Base-by-base conservation (phyloP, 2,888 invertebrate genomes). In the Myathropa florea region DNA sequence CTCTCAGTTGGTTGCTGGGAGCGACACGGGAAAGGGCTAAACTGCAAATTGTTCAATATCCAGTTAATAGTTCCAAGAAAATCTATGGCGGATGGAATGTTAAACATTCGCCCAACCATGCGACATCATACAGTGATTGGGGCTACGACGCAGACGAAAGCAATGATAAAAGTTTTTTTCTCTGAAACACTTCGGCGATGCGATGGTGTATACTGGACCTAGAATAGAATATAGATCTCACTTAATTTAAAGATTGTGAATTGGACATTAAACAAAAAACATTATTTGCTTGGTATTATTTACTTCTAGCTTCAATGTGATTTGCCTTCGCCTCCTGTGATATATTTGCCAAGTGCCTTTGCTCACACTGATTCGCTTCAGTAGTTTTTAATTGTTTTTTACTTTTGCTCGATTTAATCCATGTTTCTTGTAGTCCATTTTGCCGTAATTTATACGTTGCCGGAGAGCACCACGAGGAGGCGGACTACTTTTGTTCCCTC, bases 1-100 rank as follows among this genome's bases (percentile, higher is more conserved):
- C 90, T 9, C 55, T 92, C 4, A 92, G 91, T 84, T 92, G 90
- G 88, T 89, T 92, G 46, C 72, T 92, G 7, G 88, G 90, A 7
- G 83, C 61, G 7, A 67, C 86, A 0, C 39, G 68, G 10, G 79
- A 86, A 2, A 57, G 53, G 23, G 60, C 86, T 1, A 86, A 86
- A 57, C 53, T 86, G 10, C 86, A 86, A 71, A 86, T 86, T 71
- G 78, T 86, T 0, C 82, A 86, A 53, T 79, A 86, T 67, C 83
- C 82, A 33, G 30, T 14, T 0, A 36, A 24, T 9, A 39, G 39
- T 55, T 33, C 61, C 1, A 73, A 73, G 12, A 79, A 75, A 33
- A 9, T 18, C 3, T 71, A 73, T 21, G 77, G 86, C 14, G 85
- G 85, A 1, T 86, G 86, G 86, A 79, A 79, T 67, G 78, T 83